Conservation (phyloP, 2,888 invertebrate genomes). For the Bombylius discolor region DNA sequence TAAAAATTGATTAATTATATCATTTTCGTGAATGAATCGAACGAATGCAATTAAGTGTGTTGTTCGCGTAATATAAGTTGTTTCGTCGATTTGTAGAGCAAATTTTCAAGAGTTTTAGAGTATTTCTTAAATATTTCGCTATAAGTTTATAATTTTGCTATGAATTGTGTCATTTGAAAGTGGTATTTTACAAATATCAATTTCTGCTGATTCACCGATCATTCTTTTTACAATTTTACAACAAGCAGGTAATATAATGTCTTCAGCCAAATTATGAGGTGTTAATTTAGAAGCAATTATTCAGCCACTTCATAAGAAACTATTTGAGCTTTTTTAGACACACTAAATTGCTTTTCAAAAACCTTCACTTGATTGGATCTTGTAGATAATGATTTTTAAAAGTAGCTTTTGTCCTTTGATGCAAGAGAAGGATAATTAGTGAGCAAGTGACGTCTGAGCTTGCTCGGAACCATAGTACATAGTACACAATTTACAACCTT, state of each 20-base stretch:
- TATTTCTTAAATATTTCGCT: neutral
- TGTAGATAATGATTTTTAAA: no score
- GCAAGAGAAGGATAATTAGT: no score
- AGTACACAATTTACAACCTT: no score
- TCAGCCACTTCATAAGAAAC: neutral
- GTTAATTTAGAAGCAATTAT: neutral
- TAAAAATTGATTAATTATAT: no score
- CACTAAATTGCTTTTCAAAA: no score
- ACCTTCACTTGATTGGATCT: no score
- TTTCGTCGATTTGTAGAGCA: neutral
- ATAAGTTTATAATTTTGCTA: neutral
- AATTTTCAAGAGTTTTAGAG: neutral
- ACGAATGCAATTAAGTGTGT: neutral
- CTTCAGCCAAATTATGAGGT: neutral
- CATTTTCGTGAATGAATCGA: neutral
- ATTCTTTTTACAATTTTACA: neutral
- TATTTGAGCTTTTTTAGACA: neutral
- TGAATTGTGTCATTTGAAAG: neutral
- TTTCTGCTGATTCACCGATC: neutral
- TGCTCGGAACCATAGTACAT: no score
- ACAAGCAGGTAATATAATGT: neutral
- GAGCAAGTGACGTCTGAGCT: no score
- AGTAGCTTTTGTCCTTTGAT: no score
- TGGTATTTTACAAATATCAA: neutral
- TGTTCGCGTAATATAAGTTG: neutral